Evolutionary conservation across 1,140 invertebrate species (phyloP), one percentile per base, ranked within the genome.

Genomic region (Holotrichia oblita): DNA sequence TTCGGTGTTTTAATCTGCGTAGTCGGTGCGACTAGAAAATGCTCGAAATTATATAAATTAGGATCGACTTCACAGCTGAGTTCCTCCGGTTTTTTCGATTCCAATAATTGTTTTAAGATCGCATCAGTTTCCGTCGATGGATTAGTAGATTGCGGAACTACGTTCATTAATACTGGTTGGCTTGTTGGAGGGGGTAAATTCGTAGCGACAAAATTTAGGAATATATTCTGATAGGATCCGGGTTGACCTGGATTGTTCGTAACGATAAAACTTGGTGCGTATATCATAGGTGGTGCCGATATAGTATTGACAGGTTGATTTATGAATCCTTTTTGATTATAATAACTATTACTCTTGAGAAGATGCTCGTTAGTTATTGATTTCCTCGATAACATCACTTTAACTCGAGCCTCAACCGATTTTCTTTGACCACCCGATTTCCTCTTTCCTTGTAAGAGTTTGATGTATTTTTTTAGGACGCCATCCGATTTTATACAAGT

Each of bases 151-250:
- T 55, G 9, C 6, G 48, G 48, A 17, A n/a, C 48, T 17, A 55
- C 7, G n/a, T 55, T 55, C 48, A 55, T 55, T 55, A 55, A 55
- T 17, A 17, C 6, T 7, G 12, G n/a, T 17, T 55, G 48, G 6
- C n/a, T 73, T 34, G 7, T 2, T 42, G 34, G 24, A 44, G 44
- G 73, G 3, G 77, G 22, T 7, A 59, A 73, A 40, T 77, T 82
- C 20, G 84, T 79, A n/a, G 85, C 84, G 22, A 85, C 82, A 34
- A 85, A 78, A 76, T 85, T 85, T 20, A 85, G 78, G 76, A 84
- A 85, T 9, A 85, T 82, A 81, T 85, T 85, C 77, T 83, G 83
- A 79, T 82, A 85, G 3, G 83, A 75, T 72, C 80, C 83, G 6
- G 42, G n/a, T 40, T 79, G 48, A 0, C 48, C 48, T n/a, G 27